Base-by-base conservation (phyloP, 2,797 vertebrate genomes). In the Cynodonichthys magdalenae region DNA sequence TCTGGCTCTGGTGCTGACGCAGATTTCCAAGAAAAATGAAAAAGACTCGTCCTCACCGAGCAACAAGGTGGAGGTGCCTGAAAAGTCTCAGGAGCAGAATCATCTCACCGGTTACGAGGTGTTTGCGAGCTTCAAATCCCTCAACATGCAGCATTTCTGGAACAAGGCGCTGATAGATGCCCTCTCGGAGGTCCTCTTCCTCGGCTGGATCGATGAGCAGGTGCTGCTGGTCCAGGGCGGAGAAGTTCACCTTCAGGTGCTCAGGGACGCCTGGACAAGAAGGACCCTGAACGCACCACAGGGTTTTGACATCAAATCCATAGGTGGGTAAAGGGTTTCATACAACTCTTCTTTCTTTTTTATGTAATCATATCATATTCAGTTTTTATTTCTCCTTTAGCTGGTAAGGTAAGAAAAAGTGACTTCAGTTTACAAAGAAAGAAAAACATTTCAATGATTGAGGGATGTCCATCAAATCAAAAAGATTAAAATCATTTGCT, bases 141-240 rank as follows among this genome's bases (percentile, higher is more conserved):
- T 94, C 41, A 99, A 99, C 93, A 95, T 96, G 97, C 95, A 94
- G 84, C 96, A 96, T 63, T 98, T 96, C 89, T 99, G 97, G 97
- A 96, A 99, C 91, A 91, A 92, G 90, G 87, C 93, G 49, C 94
- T 97, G 77, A 96, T 94, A 0, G 93, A 93, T n/a, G 96, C 96
- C 1, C 91, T 97, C 78, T 86, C 94, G 0, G 95, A 96, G 90
- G 92, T 96, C 63, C 96, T 97, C 88, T 98, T 98, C 89, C 91
- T 99, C 72, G 97, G 97, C 55, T 99, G 97, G 97, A 94, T 99
- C 76, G 95, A 97, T 79, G 95, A 96, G 84, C 95, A 93, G 63
- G 95, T 97, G 83, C 92, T 99, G 89, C 94, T 99, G 77, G 90
- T 99, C 82, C 96, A 95, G 79, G 97, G 97, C 74, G 91, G 93